phyloP scores from a whole-genome alignment of 2,888 invertebrate genomes.

The Cremastinae sp. region DNA sequence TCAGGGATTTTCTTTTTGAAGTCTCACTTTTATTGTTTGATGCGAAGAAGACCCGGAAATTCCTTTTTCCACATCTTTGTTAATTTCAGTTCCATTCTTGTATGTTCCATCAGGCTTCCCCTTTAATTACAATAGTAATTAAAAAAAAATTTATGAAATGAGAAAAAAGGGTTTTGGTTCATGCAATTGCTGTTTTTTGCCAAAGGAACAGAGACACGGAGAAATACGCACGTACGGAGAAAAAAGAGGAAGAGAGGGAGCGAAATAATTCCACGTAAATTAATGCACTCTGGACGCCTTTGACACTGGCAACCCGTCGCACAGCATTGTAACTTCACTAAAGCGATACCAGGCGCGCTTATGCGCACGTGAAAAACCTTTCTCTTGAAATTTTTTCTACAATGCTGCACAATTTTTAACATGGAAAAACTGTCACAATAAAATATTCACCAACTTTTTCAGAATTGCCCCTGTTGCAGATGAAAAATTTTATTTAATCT shows the following conservation, averaged over 20 bases:
- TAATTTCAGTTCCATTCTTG: not conserved
- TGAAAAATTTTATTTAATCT: too few relatives aligned
- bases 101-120: not conserved
- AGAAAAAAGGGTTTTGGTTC: too few relatives aligned
- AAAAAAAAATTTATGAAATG: slow-evolving; percentile 6
- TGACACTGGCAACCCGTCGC: slow-evolving; percentile 32
- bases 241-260: slow-evolving; percentile 2
- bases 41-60: too few relatives aligned
- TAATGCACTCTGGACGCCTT: slow-evolving; percentile 33
- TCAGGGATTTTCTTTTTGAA: too few relatives aligned
- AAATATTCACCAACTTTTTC: too few relatives aligned
- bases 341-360: slow-evolving; percentile 44
- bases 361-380: not conserved
- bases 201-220: too few relatives aligned
- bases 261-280: not conserved
- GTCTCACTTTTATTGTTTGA: too few relatives aligned
- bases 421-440: too few relatives aligned
- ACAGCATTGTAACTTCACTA: slow-evolving; percentile 28
- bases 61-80: not conserved
- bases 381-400: not conserved
- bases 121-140: not conserved
- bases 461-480: too few relatives aligned
- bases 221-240: too few relatives aligned
- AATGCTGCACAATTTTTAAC: too few relatives aligned
- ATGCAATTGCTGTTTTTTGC: too few relatives aligned